A percentile compares a stretch with the other conserved stretches of the same genome.
Conservation (phyloP, 2,113 vertebrate genomes). For the Circaetus gallicus region DNA sequence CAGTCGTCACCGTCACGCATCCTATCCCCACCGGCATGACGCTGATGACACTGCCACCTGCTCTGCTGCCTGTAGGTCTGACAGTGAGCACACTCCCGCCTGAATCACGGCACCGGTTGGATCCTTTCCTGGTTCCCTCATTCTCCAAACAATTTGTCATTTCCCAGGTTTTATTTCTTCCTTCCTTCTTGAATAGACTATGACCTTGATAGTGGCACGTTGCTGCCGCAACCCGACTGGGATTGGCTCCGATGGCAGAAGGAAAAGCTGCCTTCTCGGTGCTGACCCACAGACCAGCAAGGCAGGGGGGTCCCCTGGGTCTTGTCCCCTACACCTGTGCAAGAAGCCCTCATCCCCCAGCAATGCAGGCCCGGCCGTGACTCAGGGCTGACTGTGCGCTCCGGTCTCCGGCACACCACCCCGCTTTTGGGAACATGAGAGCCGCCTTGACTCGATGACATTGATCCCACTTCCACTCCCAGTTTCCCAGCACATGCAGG, state of each 20-base stretch:
- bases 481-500: fast-evolving
- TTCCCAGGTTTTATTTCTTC: background rate
- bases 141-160: background rate
- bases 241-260: background rate
- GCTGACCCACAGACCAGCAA: background rate
- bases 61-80: background rate
- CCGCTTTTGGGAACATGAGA: fast-evolving
- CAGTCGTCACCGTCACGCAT: background rate
- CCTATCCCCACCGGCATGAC: background rate
- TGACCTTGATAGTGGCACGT: fast-evolving
- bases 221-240: background rate
- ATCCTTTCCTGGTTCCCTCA: background rate
- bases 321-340: background rate
- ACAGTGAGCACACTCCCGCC: background rate
- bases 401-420: no score
- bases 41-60: background rate
- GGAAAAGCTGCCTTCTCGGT: background rate
- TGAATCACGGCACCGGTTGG: fast-evolving
- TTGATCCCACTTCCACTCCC: fast-evolving
- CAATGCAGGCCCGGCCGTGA: fast-evolving
- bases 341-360: background rate
- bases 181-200: background rate
- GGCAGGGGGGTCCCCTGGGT: fast-evolving
- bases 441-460: fast-evolving
- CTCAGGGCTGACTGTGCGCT: background rate